Evolutionary conservation across 2,797 vertebrate species (phyloP).

Genomic region (Setipinna tenuifilis): DNA sequence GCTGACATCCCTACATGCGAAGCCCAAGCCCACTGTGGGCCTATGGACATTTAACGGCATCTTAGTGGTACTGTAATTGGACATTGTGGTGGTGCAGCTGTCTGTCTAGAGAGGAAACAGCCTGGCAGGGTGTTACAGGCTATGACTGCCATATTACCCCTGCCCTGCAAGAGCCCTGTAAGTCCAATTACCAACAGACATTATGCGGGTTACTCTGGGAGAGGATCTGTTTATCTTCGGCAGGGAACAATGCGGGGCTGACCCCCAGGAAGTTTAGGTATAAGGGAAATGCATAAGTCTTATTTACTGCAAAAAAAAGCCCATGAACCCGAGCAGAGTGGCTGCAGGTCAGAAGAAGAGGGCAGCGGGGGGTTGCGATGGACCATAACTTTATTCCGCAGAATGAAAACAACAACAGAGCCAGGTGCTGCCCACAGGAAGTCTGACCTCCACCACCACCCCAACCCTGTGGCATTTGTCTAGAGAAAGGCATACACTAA

Average conservation of each 20-base stretch:
- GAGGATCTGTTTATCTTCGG: background rate
- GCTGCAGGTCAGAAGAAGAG: background rate
- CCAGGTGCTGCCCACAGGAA: background rate
- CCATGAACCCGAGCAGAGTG: background rate
- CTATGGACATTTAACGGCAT: background rate
- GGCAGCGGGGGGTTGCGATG: background rate
- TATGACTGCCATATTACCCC: background rate
- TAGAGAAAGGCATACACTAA: background rate
- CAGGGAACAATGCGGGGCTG: background rate
- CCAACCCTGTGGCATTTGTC: background rate
- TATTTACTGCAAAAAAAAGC: background rate
- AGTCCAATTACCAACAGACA: slow-evolving; percentile 2
- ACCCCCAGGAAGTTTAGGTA: background rate
- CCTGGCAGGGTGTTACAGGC: background rate
- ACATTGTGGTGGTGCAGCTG: background rate
- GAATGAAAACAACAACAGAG: slow-evolving; percentile 6
- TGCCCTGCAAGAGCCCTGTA: background rate
- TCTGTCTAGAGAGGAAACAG: no score
- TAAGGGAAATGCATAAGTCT: background rate
- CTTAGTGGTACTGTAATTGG: background rate
- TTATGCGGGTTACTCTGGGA: background rate
- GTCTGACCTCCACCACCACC: background rate
- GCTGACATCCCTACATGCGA: background rate
- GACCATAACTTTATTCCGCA: slow-evolving; percentile 1
- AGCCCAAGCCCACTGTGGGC: background rate